Conservation (phyloP, 2,888 invertebrate species). For the Crocallis elinguaria region DNA sequence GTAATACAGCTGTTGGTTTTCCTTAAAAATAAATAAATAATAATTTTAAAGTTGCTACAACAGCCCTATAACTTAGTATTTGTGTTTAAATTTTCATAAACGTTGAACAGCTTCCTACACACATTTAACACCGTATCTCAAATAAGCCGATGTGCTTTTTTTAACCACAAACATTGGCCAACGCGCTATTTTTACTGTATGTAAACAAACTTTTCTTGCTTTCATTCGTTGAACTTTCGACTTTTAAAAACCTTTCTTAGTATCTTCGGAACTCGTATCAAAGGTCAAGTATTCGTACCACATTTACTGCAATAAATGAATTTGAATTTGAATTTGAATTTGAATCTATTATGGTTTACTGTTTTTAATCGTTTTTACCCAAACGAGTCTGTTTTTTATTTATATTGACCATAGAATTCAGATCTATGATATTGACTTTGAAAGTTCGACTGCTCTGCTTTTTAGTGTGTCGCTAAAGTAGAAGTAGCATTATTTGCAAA, state of each 20-base stretch:
- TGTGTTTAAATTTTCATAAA: no score
- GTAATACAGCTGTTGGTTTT: no score
- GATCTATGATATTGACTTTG: no score
- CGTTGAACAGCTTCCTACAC: no score
- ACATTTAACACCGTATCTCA: background rate
- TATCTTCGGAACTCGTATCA: no score
- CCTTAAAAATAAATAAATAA: no score
- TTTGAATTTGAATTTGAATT: no score
- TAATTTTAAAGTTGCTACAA: no score
- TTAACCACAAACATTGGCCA: slow-evolving; percentile 9
- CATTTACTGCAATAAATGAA: no score
- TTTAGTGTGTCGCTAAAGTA: background rate
- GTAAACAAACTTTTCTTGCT: slow-evolving; percentile 38
- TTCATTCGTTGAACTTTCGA: slow-evolving; percentile 29
- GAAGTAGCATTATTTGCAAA: no score
- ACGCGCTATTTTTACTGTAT: slow-evolving; percentile 23
- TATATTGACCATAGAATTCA: slow-evolving; percentile 20
- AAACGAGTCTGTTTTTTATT: slow-evolving; percentile 21
- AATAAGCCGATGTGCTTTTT: slow-evolving; percentile 1
- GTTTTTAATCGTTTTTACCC: slow-evolving; percentile 16
- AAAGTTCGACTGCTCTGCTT: background rate
- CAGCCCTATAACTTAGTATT: no score
- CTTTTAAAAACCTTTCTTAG: slow-evolving; percentile 27
- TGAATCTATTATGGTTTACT: slow-evolving; percentile 22
- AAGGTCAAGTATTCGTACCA: no score